Base-by-base conservation (phyloP, 2,797 vertebrate species). In the Tokudaia muenninki region DNA sequence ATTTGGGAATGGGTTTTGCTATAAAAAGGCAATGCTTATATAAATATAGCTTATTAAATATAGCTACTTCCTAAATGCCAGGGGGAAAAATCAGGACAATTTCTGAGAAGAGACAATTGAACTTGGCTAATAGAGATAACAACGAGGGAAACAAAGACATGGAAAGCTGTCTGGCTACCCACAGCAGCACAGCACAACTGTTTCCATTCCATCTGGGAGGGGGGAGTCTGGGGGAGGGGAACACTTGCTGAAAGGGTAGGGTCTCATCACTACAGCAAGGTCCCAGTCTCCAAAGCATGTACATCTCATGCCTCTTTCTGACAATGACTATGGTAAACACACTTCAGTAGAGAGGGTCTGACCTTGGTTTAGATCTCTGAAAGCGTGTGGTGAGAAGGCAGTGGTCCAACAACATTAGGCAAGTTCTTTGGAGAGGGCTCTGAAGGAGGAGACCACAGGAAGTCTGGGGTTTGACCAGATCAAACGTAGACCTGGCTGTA, bases 1-100 rank as follows among this genome's bases (percentile, higher is more conserved):
- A 94, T 29, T 83, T 61, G 26, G 12, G 47, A 26, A 31, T 92
- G 78, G 93, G 79, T 94, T 97, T 81, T 84, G 41, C 13, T 82
- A 57, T 61, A 84, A 50, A 4, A 79, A 65, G 52, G 34, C 52
- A 63, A 77, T 72, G 41, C 24, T 70, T 52, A 19, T 34, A 55
- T 29, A 87, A 90, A 83, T 41, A 41, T 41, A 41, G 41, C 41
- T 41, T 41, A 91, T 55, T 72, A 57, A 77, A 57, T 47, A 79
- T 1, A 87, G n/a, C 65, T 72, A 80, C 5, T 41, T 84, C 21
- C 84, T 78, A 80, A 94, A 94, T 87, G 80, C 50, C 34, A 74
- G 41, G 10, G 82, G 57, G 47, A 41, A 9, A 94, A 92, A 92
- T 87, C 61, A 96, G 75, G 75, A 77, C 12, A 80, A 34, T 37